phyloP scores from a whole-genome alignment of 2,797 vertebrate genomes.

The Pipistrellus nathusii region DNA sequence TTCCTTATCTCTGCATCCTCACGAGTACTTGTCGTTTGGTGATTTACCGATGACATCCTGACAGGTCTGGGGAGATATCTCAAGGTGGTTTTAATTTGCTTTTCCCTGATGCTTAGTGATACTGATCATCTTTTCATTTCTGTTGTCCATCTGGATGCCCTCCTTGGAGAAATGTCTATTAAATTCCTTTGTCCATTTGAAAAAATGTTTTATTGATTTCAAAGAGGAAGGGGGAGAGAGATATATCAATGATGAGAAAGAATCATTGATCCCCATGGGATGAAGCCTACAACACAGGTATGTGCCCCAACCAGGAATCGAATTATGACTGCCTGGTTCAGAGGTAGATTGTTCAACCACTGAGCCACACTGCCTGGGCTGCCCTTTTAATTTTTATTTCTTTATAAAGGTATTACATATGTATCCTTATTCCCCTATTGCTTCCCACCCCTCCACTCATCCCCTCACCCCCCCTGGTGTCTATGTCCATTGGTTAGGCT shows the following conservation, averaged over 20 bases:
- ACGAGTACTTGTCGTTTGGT: too few relatives aligned
- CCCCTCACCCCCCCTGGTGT: too few relatives aligned
- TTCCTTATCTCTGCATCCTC: background rate
- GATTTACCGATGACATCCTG: background rate
- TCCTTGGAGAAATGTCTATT: background rate
- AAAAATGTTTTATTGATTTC: background rate
- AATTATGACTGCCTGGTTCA: background rate
- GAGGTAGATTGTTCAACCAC: background rate
- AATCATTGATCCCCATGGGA: too few relatives aligned
- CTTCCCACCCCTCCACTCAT: too few relatives aligned
- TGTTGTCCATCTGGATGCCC: background rate
- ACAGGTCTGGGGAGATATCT: background rate
- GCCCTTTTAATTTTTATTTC: too few relatives aligned
- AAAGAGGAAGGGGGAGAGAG: background rate
- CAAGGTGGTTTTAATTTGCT: too few relatives aligned
- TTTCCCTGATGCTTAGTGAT: background rate
- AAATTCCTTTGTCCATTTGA: background rate
- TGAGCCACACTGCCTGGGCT: too few relatives aligned
- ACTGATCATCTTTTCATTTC: background rate
- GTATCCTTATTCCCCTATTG: too few relatives aligned
- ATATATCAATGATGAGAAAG: background rate
- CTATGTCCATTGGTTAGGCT: too few relatives aligned
- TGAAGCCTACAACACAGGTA: background rate
- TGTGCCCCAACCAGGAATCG: background rate
- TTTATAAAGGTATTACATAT: too few relatives aligned